Evolutionary conservation across 2,888 invertebrate species (phyloP).

Genomic region (Slavum lentiscoides): DNA sequence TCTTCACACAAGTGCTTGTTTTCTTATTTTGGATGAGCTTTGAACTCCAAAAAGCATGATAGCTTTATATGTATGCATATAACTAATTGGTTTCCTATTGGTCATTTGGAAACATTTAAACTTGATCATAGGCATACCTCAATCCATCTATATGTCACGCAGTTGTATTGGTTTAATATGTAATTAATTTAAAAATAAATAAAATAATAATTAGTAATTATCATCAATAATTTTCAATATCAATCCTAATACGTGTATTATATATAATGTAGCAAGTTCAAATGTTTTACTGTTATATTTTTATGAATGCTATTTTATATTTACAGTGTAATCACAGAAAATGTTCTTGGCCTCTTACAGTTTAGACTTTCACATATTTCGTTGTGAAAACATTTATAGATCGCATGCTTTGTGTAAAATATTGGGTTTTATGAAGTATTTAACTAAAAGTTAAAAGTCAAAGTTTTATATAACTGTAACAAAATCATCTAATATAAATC

Average conservation of each 20-base stretch:
- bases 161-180: conserved; percentile 5
- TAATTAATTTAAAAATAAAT: background rate
- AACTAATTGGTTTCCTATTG: conserved; percentile 25
- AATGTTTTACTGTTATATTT: conserved; percentile 13
- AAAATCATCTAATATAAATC: too few relatives aligned
- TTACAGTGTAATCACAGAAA: background rate
- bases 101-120: conserved; percentile 8
- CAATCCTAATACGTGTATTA: conserved; percentile 1
- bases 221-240: background rate
- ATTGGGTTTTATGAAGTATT: background rate
- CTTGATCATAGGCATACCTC: background rate
- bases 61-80: background rate
- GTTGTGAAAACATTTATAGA: background rate
- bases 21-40: conserved; percentile 41
- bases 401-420: background rate
- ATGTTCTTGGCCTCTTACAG: background rate
- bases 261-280: conserved; percentile 8
- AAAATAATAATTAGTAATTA: conserved; percentile 11
- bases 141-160: background rate
- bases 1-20: conserved; percentile 47
- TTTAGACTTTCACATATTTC: background rate
- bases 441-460: background rate
- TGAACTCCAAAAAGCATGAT: conserved; percentile 11
- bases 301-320: conserved; percentile 4
- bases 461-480: too few relatives aligned